Base-by-base conservation (phyloP, 2,888 invertebrate genomes). In the Alsophila aescularia region DNA sequence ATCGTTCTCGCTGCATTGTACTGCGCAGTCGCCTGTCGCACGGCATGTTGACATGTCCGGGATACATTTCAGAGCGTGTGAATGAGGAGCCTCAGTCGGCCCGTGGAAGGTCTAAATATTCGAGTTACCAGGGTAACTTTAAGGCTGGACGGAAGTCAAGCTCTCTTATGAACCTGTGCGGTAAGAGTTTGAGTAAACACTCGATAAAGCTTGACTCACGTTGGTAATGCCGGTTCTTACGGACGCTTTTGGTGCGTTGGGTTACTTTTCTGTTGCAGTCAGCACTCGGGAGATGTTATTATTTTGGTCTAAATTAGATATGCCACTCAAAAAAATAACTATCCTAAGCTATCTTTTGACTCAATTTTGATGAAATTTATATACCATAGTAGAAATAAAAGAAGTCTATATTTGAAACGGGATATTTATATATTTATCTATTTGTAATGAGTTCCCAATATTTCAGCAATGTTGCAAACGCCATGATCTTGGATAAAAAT, bases 121-220 rank as follows among this genome's bases (percentile, higher is more conserved):
- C 95, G 90, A 94, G 95, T 93, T 95, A 95, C 95, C 95, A 95
- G 95, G 90, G 81, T 92, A 96, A 96, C 96, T 96, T 96, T 95
- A 96, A 96, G 94, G 93, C 91, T 80, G 94, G 94, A 85, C 95
- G 97, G 95, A 97, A 97, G 94, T 97, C 97, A 93, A 97, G 96
- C 95, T 97, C 97, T 91, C 95, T 97, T 93, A 96, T 97, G 96
- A 97, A 97, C 95, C 94, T 97, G 94, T 96, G 96, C 95, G 97
- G 97, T 97, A 97, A 97, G 97, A 94, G 83, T 84, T 83, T 82
- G 75, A 72, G 72, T 77, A 77, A 70, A 75, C 81, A 81, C 79
- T 74, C 77, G 81, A 78, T 84, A 77, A 74, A 73, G 85, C 86
- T 87, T 85, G 74, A 76, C 79, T 80, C 87, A 86, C 85, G 75